Conservation (phyloP, 1,140 invertebrate species). For the Chironomus tepperi region DNA sequence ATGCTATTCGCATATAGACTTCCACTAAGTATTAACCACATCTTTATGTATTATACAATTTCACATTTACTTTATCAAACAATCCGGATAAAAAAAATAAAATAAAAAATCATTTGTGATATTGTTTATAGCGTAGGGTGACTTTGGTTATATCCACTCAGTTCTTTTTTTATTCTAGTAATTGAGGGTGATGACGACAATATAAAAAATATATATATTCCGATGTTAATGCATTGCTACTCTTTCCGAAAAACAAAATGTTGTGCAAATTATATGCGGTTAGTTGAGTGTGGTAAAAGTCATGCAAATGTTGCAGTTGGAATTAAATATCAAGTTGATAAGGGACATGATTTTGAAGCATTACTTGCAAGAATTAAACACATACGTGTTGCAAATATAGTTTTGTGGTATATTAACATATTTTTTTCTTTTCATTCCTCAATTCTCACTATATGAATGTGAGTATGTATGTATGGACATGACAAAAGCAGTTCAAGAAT, state of each 20-base stretch:
- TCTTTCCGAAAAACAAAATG: background rate
- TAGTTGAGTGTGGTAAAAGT: conserved; percentile 18
- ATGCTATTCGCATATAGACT: background rate
- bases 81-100: background rate
- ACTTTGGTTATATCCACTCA: background rate
- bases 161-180: background rate
- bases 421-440: background rate
- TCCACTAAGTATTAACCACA: background rate
- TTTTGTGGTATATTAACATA: conserved; percentile 20
- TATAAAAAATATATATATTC: no score
- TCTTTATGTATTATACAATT: conserved; percentile 1
- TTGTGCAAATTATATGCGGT: conserved; percentile 20
- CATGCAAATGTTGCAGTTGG: conserved; percentile 12
- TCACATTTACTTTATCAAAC: conserved; percentile 2
- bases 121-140: conserved; percentile 6
- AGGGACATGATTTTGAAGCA: conserved; percentile 23
- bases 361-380: conserved; percentile 27
- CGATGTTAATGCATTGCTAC: no score
- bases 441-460: background rate
- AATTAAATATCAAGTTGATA: conserved; percentile 25
- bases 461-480: background rate
- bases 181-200: conserved; percentile 15
- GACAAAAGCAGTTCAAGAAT: conserved; percentile 22
- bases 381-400: conserved; percentile 4
- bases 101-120: background rate